Evolutionary conservation across 2,797 vertebrate genomes (phyloP).

Genomic region (Coluber constrictor): DNA sequence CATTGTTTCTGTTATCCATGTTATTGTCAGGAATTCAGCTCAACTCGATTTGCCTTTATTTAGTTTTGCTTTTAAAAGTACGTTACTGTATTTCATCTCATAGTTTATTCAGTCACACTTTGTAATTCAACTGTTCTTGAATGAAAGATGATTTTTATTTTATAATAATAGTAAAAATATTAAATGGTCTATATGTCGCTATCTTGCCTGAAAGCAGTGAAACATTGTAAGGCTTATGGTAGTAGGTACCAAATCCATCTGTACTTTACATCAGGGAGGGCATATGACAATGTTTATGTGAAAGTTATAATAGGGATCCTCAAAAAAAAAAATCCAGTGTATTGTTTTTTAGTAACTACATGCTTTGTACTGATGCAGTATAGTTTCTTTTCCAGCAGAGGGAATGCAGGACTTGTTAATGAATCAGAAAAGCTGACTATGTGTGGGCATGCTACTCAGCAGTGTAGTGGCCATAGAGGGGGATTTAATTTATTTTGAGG

Average conservation of each 20-base stretch:
- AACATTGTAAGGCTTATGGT: neutral
- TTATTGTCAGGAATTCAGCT: neutral
- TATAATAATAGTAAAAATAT: neutral
- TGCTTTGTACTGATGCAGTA: conserved; percentile 40
- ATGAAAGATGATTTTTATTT: neutral
- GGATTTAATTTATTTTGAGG: conserved; percentile 61
- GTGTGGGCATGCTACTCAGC: neutral
- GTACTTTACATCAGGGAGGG: conserved; percentile 16
- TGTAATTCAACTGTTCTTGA: neutral
- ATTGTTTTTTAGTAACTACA: conserved; percentile 52
- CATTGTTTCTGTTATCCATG: neutral
- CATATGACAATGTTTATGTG: conserved; percentile 62
- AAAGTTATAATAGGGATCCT: conserved; percentile 60
- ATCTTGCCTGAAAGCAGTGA: neutral
- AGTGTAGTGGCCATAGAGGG: conserved; percentile 38
- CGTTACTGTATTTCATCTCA: neutral
- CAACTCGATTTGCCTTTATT: neutral
- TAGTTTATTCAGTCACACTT: neutral
- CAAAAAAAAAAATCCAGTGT: conserved; percentile 37
- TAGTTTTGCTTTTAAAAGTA: neutral
- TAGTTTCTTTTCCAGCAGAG: accelerated
- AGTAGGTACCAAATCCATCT: neutral
- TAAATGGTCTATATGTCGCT: neutral
- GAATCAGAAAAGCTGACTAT: neutral
- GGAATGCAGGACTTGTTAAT: accelerated